phyloP scores from a whole-genome alignment of 2,797 vertebrate species.

The Chelon labrosus region DNA sequence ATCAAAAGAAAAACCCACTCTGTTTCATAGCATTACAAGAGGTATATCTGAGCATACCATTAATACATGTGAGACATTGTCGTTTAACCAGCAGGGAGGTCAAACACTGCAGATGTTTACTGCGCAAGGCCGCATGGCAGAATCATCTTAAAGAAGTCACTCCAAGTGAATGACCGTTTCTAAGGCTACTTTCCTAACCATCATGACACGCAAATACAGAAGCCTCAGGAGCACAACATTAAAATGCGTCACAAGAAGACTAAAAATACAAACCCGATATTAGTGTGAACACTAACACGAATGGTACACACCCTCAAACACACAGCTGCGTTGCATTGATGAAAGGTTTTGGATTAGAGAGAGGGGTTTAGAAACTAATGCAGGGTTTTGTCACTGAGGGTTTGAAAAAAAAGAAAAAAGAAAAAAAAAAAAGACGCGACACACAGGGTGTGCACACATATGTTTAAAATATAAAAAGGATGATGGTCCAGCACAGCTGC shows the following conservation, averaged over 20 bases:
- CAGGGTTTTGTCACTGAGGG: conserved; percentile 14
- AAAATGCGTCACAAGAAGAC: neutral
- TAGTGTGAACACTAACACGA: neutral
- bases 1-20: too few relatives aligned
- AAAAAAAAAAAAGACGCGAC: conserved; percentile 13
- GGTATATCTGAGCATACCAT: too few relatives aligned
- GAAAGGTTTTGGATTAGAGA: conserved; percentile 26
- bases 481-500: conserved; percentile 25
- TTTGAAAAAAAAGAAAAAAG: neutral
- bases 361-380: conserved; percentile 25
- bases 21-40: too few relatives aligned
- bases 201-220: neutral
- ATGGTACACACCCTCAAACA: neutral
- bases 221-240: neutral
- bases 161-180: neutral
- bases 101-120: too few relatives aligned
- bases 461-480: conserved; percentile 22
- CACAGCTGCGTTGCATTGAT: conserved; percentile 59
- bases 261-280: conserved; percentile 31
- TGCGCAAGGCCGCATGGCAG: too few relatives aligned
- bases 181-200: neutral
- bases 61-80: too few relatives aligned
- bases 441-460: neutral
- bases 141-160: too few relatives aligned
- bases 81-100: too few relatives aligned